Evolutionary conservation across 2,888 invertebrate genomes (phyloP).

Genomic region (Pachycephus smyrnensis): DNA sequence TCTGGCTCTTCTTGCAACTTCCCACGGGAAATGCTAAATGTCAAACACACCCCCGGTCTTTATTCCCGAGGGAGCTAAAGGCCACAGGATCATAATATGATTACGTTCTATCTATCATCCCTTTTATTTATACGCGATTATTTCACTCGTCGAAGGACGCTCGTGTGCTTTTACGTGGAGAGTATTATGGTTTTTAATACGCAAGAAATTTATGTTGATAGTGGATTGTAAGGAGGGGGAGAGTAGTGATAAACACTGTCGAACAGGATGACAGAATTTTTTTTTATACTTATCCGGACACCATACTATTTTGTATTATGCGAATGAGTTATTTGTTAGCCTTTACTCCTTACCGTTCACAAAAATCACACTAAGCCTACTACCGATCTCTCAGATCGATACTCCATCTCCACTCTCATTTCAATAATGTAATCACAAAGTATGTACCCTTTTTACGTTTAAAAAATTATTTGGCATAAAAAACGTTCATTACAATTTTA

Average conservation of each 20-base stretch:
- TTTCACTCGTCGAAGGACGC: conserved; percentile 3
- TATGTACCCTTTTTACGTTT: too few species aligned
- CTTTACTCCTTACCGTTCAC: too few species aligned
- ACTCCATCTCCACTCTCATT: too few species aligned
- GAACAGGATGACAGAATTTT: not conserved
- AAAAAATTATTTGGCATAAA: too few species aligned
- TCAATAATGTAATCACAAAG: too few species aligned
- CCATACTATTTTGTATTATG: not conserved
- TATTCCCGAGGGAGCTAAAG: conserved; percentile 55
- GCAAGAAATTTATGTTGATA: not conserved
- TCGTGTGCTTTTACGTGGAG: not conserved
- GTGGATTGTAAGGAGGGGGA: too few species aligned
- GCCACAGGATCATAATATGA: conserved; percentile 60
- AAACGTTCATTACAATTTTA: too few species aligned
- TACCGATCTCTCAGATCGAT: too few species aligned
- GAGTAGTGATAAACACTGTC: not conserved
- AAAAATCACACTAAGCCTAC: too few species aligned
- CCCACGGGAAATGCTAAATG: conserved; percentile 63
- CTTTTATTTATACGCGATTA: conserved; percentile 31
- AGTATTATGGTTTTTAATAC: not conserved
- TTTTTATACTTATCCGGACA: not conserved
- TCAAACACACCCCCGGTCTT: conserved; percentile 54
- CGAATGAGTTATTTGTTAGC: not conserved
- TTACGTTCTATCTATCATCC: conserved; percentile 51
- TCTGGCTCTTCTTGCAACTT: conserved; percentile 15